Base-by-base conservation (phyloP, 2,113 vertebrate genomes). In the Cottus gobio region DNA sequence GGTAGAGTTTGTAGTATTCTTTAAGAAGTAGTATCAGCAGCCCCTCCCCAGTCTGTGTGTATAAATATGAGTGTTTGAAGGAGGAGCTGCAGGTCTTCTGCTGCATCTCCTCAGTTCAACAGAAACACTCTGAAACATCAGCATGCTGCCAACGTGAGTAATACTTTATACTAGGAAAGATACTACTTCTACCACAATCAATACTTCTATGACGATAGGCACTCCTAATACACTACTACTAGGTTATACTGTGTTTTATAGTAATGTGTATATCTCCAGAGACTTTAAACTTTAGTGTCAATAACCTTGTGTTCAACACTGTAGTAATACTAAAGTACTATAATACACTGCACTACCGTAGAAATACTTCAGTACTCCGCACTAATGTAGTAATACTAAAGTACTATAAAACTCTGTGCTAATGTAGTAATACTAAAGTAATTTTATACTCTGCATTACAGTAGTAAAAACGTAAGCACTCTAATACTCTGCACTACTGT, bases 71-170 rank as follows among this genome's bases (percentile, higher is more conserved):
- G 68, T 22, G 83, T 20, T 74, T 72, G 79, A 31, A 84, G 87
- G 85, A 82, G 87, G 80, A 85, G 87, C 75, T 75, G 77, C 80
- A 84, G 69, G 74, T 88, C 54, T 83, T 83, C 69, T 77, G 61
- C 75, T 81, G 75, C 37, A 0, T 73, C 62, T 72, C 75, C 74
- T 76, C 12, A 78, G 18, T 71, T 71, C 48, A 75, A 56, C 72
- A 80, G 64, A 77, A 34, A 78, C 46, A 30, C 36, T 44, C 1
- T 63, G 28, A 34, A 16, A 80, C 61, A 83, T 77, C 82, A 89
- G 46, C 34, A 89, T 90, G 86, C 71, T 90, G 77, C 87, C 88
- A 77, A 71, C 28, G 87, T 91, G 84, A 91, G 90, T 91, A 88
- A 34, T 62, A 46, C 70, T 66, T 0, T 22, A n/a, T 30, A 44